Conservation (phyloP, 2,888 invertebrate genomes). For the Lasioglossum zephyrum region DNA sequence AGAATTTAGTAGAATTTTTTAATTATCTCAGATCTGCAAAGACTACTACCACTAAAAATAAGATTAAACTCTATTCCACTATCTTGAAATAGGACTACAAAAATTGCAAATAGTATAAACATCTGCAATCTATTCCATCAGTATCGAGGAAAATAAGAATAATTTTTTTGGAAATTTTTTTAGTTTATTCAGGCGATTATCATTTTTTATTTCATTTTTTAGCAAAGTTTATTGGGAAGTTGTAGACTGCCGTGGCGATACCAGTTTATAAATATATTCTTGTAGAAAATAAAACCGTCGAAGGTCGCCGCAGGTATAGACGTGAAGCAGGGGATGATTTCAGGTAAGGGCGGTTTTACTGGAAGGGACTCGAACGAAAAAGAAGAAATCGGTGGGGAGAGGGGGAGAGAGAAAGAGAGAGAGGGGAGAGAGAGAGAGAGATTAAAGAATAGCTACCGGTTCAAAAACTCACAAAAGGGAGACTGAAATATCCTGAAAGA, state of each 20-base stretch:
- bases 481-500: slow-evolving; percentile 82
- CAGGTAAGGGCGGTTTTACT: slow-evolving; percentile 82
- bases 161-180: too few relatives aligned
- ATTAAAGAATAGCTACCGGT: slow-evolving; percentile 80
- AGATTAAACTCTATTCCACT: too few relatives aligned
- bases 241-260: not conserved
- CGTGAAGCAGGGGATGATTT: slow-evolving; percentile 79
- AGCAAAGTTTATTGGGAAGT: not conserved
- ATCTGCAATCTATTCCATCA: too few relatives aligned
- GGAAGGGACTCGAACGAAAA: slow-evolving; percentile 69
- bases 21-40: too few relatives aligned
- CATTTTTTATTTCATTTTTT: not conserved
- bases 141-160: too few relatives aligned
- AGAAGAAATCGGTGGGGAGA: slow-evolving; percentile 48
- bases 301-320: slow-evolving; percentile 68
- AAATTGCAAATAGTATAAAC: too few relatives aligned
- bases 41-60: too few relatives aligned
- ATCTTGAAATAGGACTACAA: too few relatives aligned
- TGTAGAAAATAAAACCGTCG: slow-evolving; percentile 35
- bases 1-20: too few relatives aligned
- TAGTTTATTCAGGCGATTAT: not conserved
- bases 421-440: slow-evolving; percentile 12
- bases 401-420: too few relatives aligned
- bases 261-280: slow-evolving; percentile 45
- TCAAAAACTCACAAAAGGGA: slow-evolving; percentile 82